Evolutionary conservation across 2,113 vertebrate genomes (phyloP), one percentile per base, ranked within the genome.

Genomic region (Cyprinus carpio): DNA sequence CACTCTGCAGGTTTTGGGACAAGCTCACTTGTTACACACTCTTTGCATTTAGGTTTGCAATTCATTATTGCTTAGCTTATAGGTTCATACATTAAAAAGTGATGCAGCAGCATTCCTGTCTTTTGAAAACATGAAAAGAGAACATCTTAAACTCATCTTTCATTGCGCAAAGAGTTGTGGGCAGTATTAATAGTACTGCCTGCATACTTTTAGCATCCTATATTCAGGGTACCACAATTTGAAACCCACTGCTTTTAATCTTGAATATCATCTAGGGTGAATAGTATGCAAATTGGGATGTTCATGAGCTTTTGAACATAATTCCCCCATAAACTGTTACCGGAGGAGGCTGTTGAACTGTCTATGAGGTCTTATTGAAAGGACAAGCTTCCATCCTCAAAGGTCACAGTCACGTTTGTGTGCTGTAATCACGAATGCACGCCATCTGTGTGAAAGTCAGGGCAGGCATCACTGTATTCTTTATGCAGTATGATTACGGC

Each of bases 401-500:
- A 83, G 75, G 88, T 85, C 80, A 83, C 25, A 31, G 81, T 34
- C 80, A 20, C 16, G 60, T 75, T 25, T 64, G n/a, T 62, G 71
- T 60, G 77, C 43, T 64, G n/a, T 81, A 71, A 75, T 60, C 78
- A 64, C 18, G 23, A 71, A 83, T 56, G 75, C 54, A 64, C 54
- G 29, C 60, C 64, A 60, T 31, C 40, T 76, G 64, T 69, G 51
- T 83, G 84, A 85, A 78, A 78, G 87, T 74, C 54, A 83, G 56
- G 69, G 65, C 37, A 31, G 37, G 16, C 79, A 82, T 87, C 81
- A 62, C 71, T 31, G 81, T 71, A 37, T 56, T 34, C 43, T 71
- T 79, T 65, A 78, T 76, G 82, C 74, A 20, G 64, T 72, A 25
- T 64, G 81, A 80, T 87, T 74, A 82, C 76, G 80, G 29, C 56